Evolutionary conservation across 2,888 invertebrate species (phyloP).

Genomic region (Drosophila phalerata): DNA sequence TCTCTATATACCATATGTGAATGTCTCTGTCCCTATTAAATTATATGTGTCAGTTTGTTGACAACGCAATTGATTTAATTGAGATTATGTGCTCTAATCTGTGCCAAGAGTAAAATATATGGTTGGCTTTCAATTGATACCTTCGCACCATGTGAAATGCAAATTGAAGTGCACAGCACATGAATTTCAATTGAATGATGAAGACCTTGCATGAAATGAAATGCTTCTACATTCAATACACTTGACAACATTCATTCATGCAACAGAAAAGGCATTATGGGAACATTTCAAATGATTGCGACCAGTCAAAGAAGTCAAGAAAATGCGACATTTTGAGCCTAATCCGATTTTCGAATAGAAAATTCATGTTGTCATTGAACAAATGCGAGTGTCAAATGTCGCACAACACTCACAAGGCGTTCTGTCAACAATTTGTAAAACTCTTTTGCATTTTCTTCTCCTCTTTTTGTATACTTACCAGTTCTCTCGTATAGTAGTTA

Average conservation of each 20-base stretch:
- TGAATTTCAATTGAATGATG: constrained; percentile 25
- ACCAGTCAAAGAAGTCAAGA: constrained; percentile 29
- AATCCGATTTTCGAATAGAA: constrained; percentile 37
- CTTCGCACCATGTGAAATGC: constrained; percentile 44
- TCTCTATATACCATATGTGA: background rate
- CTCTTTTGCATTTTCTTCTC: constrained; percentile 5
- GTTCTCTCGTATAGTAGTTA: too few species aligned
- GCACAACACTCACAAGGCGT: constrained; percentile 2
- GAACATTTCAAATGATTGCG: constrained; percentile 13
- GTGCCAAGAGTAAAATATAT: constrained; percentile 49
- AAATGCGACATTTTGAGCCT: constrained; percentile 31
- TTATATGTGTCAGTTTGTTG: constrained; percentile 20
- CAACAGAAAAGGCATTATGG: constrained; percentile 10
- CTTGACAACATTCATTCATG: constrained; percentile 26
- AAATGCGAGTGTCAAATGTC: constrained; percentile 15
- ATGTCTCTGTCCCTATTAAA: constrained; percentile 7
- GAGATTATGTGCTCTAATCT: constrained; percentile 55
- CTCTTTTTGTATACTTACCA: too few species aligned
- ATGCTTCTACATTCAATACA: constrained; percentile 26
- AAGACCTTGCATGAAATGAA: constrained; percentile 13
- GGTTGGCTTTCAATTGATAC: constrained; percentile 36
- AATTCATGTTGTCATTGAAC: constrained; percentile 18
- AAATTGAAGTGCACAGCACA: constrained; percentile 63
- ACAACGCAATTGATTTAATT: constrained; percentile 71
- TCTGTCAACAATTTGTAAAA: constrained; percentile 12